Evolutionary conservation across 2,888 invertebrate species (phyloP).

Genomic region (Brenthis daphne): DNA sequence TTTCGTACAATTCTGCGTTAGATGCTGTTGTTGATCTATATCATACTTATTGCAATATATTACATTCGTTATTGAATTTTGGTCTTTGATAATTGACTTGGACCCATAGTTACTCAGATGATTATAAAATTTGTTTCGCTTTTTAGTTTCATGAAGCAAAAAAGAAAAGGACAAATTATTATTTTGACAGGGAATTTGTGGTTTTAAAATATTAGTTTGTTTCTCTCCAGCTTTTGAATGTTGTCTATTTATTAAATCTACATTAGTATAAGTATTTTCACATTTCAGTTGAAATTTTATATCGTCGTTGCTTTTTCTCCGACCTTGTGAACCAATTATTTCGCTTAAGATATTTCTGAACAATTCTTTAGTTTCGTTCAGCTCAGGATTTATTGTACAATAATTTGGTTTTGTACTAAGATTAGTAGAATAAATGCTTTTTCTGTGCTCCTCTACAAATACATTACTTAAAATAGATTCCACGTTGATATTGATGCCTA

Average conservation of each 20-base stretch:
- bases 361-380: conserved; percentile 33
- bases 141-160: conserved; percentile 17
- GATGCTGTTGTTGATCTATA: background rate
- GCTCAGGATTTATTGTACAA: background rate
- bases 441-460: background rate
- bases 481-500: background rate
- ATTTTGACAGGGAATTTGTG: background rate
- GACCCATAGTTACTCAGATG: background rate
- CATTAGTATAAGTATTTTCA: background rate
- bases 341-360: conserved; percentile 36
- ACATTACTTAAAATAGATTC: background rate
- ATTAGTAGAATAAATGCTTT: background rate
- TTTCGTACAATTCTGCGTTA: background rate
- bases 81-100: background rate
- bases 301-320: background rate
- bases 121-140: background rate
- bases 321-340: conserved; percentile 22
- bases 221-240: background rate
- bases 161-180: conserved; percentile 40
- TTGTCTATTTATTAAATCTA: conserved; percentile 1
- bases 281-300: background rate
- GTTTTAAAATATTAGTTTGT: background rate
- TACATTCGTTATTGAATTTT: background rate
- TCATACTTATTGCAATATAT: background rate
- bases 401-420: background rate